Evolutionary conservation across 2,113 vertebrate species (phyloP).

Genomic region (Corythaixoides concolor): DNA sequence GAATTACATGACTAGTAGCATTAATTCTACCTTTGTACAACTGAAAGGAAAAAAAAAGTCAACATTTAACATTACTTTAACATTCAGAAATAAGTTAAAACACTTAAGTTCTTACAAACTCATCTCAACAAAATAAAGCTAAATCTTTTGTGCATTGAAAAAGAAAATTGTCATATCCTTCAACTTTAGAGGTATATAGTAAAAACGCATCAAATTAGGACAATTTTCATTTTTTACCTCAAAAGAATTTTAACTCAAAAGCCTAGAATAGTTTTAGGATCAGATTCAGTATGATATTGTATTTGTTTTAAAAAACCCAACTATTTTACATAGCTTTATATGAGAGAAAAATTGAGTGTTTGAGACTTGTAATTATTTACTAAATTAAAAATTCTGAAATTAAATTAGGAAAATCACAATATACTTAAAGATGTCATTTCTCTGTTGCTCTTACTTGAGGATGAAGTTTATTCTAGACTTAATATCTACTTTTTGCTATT

Average conservation of each 20-base stretch:
- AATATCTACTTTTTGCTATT: background rate
- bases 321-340: background rate
- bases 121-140: background rate
- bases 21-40: slow-evolving; percentile 99
- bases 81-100: background rate
- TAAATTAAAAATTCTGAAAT: background rate
- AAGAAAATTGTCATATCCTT: background rate
- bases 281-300: background rate
- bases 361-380: background rate
- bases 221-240: background rate
- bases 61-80: background rate
- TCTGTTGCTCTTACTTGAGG: background rate
- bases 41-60: slow-evolving; percentile 68
- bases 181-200: background rate
- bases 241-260: background rate
- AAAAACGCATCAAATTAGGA: background rate
- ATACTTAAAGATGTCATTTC: background rate
- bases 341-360: background rate
- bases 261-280: background rate
- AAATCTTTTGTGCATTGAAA: background rate
- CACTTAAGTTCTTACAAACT: background rate
- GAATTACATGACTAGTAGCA: slow-evolving; percentile 97
- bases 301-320: background rate
- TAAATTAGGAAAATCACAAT: background rate
- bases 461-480: background rate